Percentiles rank a stretch among this genome's conserved stretches.
Evolutionary conservation across 2,113 vertebrate species (phyloP).

Genomic region (Forbesichthys agassizii): DNA sequence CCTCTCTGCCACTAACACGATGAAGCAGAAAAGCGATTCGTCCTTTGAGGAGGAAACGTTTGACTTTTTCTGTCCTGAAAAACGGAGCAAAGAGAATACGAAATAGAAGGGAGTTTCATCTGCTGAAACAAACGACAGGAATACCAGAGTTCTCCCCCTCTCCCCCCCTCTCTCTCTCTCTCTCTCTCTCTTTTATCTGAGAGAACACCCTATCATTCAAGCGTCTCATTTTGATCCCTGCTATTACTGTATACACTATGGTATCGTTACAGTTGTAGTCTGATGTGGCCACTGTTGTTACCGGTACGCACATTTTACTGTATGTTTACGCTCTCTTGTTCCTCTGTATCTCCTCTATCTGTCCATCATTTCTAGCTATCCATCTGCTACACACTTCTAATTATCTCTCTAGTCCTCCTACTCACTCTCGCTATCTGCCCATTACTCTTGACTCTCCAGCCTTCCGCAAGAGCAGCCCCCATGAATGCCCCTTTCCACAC

Average conservation of each 20-base stretch:
- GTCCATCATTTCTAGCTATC: neutral
- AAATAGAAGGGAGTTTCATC: neutral
- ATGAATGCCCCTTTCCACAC: neutral
- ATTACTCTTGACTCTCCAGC: neutral
- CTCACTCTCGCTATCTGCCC: neutral
- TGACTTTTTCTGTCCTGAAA: neutral
- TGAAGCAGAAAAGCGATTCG: conserved; percentile 52
- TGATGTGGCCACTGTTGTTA: no score
- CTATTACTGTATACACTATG: no score
- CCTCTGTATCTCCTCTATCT: neutral
- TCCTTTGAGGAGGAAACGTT: conserved; percentile 3
- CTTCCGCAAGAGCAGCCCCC: conserved; percentile 4
- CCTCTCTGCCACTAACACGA: conserved; percentile 48
- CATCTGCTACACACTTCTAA: neutral
- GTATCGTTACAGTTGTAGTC: no score
- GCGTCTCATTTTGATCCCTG: no score
- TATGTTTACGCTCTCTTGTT: neutral
- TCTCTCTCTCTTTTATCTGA: neutral
- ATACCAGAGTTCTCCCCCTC: neutral
- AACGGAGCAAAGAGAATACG: neutral
- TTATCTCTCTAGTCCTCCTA: neutral
- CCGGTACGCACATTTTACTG: no score
- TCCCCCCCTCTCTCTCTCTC: neutral
- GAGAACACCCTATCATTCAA: no score
- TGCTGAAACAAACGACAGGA: neutral